These are phyloP conservation scores for Pygoscelis antarcticus DNA, from an alignment of 2,113 vertebrate species.

Conservation along the genomic window DNA sequence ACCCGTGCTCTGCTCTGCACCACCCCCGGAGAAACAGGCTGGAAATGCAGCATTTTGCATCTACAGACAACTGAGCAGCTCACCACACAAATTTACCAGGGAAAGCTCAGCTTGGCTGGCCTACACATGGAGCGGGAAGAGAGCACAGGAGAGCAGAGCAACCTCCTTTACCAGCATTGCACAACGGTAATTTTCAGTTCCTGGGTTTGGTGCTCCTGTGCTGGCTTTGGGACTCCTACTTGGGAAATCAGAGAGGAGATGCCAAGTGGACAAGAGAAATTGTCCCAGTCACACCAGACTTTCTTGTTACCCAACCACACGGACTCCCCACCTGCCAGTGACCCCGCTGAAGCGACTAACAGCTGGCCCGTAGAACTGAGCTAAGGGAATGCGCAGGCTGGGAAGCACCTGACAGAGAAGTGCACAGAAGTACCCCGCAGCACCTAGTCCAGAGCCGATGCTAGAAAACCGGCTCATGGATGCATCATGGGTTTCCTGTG, in stretches of 20 bases:
- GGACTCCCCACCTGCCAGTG: neutral
- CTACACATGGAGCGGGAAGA: neutral
- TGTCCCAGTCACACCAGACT: neutral
- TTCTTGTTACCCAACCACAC: neutral
- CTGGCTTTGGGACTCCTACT: neutral
- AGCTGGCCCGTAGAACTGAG: neutral
- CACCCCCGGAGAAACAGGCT: neutral
- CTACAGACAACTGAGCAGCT: neutral
- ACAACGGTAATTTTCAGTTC: neutral
- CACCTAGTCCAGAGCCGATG: neutral
- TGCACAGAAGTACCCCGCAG: neutral
- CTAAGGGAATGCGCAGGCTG: neutral
- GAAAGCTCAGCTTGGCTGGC: neutral
- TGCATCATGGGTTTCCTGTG: neutral
- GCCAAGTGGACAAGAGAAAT: neutral
- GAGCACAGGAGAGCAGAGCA: rapidly evolving
- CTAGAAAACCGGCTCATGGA: neutral
- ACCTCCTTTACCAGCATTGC: neutral
- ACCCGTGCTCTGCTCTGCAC: neutral
- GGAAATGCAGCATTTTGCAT: neutral
- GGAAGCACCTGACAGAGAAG: neutral
- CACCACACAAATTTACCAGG: neutral
- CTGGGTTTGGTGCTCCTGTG: neutral
- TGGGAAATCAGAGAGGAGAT: neutral
- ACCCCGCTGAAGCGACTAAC: neutral